phyloP scores from a whole-genome alignment of 2,113 vertebrate species.

The Brevimyrus niger region DNA sequence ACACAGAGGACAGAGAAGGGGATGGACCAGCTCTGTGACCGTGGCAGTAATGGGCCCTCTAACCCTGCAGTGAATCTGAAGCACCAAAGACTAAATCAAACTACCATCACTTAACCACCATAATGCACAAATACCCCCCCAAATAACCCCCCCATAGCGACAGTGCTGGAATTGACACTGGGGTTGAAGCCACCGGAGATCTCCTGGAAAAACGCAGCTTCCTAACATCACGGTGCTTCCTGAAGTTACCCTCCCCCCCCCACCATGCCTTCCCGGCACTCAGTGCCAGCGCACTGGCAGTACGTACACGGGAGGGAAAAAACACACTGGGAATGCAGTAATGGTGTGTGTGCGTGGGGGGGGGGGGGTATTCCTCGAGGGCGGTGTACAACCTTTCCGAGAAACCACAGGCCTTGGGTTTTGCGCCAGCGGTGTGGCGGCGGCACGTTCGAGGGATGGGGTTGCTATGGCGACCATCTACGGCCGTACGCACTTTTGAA shows the following conservation, averaged over 20 bases:
- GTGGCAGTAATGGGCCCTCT: neutral
- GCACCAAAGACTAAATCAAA: neutral
- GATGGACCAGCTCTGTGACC: neutral
- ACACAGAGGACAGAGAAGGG: neutral
- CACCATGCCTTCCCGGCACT: neutral
- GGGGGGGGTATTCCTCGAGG: neutral
- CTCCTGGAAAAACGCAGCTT: neutral
- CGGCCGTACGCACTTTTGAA: neutral
- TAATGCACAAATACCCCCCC: neutral
- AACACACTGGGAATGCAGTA: neutral
- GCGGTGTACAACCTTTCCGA: neutral
- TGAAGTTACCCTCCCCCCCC: neutral
- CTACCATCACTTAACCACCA: neutral
- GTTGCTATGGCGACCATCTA: conserved; percentile 19
- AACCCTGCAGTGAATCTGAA: neutral
- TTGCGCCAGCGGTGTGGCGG: neutral
- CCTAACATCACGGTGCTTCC: neutral
- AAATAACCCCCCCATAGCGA: neutral
- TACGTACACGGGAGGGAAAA: neutral
- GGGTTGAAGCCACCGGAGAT: neutral
- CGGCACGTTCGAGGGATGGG: neutral
- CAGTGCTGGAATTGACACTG: neutral
- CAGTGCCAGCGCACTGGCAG: neutral
- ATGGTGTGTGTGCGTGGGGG: too few relatives aligned
- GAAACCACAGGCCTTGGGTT: neutral